phyloP scores from a whole-genome alignment of 2,888 invertebrate species.

The Stenurella melanura region DNA sequence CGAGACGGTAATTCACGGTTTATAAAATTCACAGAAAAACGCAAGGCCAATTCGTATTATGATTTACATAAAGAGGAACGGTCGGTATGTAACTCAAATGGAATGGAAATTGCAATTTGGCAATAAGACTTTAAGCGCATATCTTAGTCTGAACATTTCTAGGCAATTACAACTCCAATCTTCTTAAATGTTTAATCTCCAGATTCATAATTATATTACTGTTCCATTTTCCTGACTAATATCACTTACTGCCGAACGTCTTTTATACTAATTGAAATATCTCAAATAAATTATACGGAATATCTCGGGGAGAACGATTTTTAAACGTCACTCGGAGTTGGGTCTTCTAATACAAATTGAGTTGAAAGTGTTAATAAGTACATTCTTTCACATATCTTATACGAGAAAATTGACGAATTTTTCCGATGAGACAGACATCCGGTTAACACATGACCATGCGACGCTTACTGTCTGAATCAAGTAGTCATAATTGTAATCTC shows the following conservation, averaged over 20 bases:
- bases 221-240: slow-evolving; percentile 56
- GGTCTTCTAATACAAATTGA: neutral
- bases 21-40: no score
- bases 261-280: slow-evolving; percentile 50
- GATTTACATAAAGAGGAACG: slow-evolving; percentile 29
- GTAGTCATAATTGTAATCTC: no score
- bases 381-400: no score
- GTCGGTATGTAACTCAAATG: slow-evolving; percentile 49
- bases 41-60: neutral
- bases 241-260: slow-evolving; percentile 49
- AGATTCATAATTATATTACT: slow-evolving; percentile 60
- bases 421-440: no score
- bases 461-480: no score
- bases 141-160: slow-evolving; percentile 52
- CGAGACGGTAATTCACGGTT: no score
- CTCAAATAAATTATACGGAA: slow-evolving; percentile 37
- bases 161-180: slow-evolving; percentile 60
- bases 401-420: no score
- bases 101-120: slow-evolving; percentile 54
- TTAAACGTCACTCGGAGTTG: neutral
- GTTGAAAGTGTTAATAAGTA: no score
- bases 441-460: no score
- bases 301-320: neutral
- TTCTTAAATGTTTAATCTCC: slow-evolving; percentile 61
- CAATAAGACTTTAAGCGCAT: slow-evolving; percentile 51